Evolutionary conservation across 2,888 invertebrate genomes (phyloP).

Genomic region (Eumerus sabulonum): DNA sequence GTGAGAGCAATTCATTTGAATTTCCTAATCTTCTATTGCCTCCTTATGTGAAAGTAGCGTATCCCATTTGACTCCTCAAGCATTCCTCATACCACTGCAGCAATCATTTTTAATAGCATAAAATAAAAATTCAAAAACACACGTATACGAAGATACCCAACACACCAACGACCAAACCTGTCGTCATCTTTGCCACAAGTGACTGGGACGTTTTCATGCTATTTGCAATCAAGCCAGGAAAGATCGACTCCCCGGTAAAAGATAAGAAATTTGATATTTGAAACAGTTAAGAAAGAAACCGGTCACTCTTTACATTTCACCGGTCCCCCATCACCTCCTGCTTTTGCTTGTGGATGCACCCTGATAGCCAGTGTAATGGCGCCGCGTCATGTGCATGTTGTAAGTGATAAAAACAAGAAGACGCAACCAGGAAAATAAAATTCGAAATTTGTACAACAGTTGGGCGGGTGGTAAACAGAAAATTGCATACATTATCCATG

Average conservation of each 20-base stretch:
- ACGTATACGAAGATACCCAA: slow-evolving; percentile 12
- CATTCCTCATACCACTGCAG: slow-evolving; percentile 33
- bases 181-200: background rate
- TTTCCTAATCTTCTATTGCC: too few species aligned
- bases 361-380: slow-evolving; percentile 21
- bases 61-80: too few species aligned
- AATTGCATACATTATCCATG: slow-evolving; percentile 69
- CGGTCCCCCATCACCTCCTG: slow-evolving; percentile 10
- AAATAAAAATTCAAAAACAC: slow-evolving; percentile 30
- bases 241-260: slow-evolving; percentile 37
- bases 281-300: slow-evolving; percentile 56
- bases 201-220: too few species aligned
- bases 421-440: slow-evolving; percentile 64
- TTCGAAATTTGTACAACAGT: slow-evolving; percentile 66
- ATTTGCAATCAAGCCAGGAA: slow-evolving; percentile 42
- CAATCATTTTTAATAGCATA: slow-evolving; percentile 43
- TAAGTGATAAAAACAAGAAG: slow-evolving; percentile 67
- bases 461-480: slow-evolving; percentile 66
- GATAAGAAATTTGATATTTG: slow-evolving; percentile 54
- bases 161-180: slow-evolving; percentile 28
- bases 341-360: slow-evolving; percentile 28
- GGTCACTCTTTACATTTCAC: slow-evolving; percentile 10
- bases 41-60: too few species aligned
- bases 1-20: too few species aligned
- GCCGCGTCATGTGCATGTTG: slow-evolving; percentile 45